phyloP scores from a whole-genome alignment of 2,797 vertebrate genomes.

The Phrynocephalus guinanensis region DNA sequence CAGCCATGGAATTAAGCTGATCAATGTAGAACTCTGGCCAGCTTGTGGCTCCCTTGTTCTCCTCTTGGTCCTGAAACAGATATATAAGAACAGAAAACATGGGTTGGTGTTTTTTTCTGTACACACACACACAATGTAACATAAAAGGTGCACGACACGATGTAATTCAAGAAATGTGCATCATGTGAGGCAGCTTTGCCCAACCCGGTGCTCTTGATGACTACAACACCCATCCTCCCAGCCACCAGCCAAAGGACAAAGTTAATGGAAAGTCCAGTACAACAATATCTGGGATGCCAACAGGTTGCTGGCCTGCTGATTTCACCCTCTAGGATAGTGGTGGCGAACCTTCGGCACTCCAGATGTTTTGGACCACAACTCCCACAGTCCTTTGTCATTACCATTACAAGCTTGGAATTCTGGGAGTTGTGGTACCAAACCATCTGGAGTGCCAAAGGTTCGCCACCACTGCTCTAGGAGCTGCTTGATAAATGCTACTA shows the following conservation, averaged over 20 bases:
- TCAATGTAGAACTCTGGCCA: constrained; percentile 99
- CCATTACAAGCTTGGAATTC: too few relatives aligned
- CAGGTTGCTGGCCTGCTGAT: neutral
- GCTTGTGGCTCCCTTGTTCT: constrained; percentile 98
- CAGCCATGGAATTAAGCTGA: constrained; percentile 98
- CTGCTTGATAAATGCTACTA: too few relatives aligned
- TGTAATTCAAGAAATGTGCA: too few relatives aligned
- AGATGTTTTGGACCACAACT: too few relatives aligned
- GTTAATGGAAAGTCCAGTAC: neutral
- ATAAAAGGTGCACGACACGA: neutral
- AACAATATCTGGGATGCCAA: neutral
- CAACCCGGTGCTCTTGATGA: neutral
- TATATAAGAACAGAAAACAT: constrained; percentile 40
- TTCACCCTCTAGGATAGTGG: too few relatives aligned
- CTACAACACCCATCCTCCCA: neutral
- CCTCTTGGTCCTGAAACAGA: constrained; percentile 92
- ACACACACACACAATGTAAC: neutral
- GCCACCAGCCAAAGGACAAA: neutral
- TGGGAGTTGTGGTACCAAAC: too few relatives aligned
- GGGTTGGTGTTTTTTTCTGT: neutral
- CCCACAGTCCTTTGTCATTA: too few relatives aligned
- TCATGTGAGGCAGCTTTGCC: neutral
- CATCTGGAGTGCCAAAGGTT: neutral
- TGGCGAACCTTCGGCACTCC: too few relatives aligned
- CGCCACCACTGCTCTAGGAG: neutral